phyloP scores from a whole-genome alignment of 2,113 vertebrate genomes.

The Aptenodytes forsteri region DNA sequence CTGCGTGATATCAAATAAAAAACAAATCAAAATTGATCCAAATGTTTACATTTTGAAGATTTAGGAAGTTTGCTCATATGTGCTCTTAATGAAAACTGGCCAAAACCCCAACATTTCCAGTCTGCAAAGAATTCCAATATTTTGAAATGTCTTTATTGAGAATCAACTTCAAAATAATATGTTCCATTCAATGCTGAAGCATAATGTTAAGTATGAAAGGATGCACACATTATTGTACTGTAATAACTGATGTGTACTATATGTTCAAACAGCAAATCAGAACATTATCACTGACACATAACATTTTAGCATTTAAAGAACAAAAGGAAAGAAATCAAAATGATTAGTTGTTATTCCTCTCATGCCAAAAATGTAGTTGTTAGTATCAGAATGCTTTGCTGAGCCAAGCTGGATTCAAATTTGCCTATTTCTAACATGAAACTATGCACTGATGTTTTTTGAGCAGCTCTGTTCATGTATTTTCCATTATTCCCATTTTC shows the following conservation, averaged over 20 bases:
- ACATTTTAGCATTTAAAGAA: neutral
- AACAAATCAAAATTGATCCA: neutral
- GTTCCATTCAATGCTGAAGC: neutral
- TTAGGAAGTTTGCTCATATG: neutral
- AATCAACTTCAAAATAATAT: neutral
- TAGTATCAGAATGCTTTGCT: neutral
- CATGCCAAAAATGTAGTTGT: neutral
- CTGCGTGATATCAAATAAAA: neutral
- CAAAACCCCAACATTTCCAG: neutral
- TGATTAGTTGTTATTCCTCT: neutral
- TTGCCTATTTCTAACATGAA: neutral
- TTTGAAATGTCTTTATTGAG: neutral
- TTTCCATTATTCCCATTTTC: neutral
- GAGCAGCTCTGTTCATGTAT: neutral
- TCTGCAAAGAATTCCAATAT: neutral
- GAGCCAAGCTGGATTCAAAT: neutral
- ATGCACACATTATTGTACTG: neutral
- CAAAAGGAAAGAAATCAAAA: conserved; percentile 15
- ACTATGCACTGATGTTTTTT: neutral
- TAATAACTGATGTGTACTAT: neutral
- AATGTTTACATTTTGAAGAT: neutral
- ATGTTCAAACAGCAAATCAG: neutral
- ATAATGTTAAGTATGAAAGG: neutral
- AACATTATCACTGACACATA: neutral
- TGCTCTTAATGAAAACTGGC: neutral